Evolutionary conservation across 2,888 invertebrate genomes (phyloP).

Genomic region (Epirrhoe alternata): DNA sequence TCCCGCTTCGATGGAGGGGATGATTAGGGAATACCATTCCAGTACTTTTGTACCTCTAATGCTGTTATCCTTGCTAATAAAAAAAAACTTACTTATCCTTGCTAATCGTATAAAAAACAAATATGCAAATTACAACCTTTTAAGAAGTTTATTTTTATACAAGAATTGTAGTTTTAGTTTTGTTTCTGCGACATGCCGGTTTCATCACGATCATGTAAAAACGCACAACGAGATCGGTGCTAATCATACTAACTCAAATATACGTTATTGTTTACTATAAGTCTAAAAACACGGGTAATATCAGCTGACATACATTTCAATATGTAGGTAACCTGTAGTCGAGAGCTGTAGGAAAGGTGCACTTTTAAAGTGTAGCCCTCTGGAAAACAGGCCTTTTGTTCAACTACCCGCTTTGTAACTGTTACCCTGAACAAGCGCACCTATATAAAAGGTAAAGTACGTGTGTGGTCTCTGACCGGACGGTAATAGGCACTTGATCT

Average conservation of each 20-base stretch:
- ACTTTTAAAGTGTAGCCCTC: conserved; percentile 22
- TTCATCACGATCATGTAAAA: too few relatives aligned
- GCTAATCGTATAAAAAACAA: background rate
- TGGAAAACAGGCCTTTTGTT: conserved; percentile 27
- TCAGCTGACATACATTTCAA: conserved; percentile 6
- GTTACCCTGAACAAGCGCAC: conserved; percentile 16
- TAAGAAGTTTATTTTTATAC: too few relatives aligned
- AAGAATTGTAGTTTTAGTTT: too few relatives aligned
- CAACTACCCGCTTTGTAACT: conserved; percentile 23
- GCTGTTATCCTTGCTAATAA: background rate
- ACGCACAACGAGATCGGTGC: too few relatives aligned
- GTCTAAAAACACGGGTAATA: too few relatives aligned
- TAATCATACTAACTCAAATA: too few relatives aligned
- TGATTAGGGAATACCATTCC: conserved; percentile 15
- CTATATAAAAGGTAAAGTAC: conserved; percentile 4
- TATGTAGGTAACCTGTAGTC: conserved; percentile 12
- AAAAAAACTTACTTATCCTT: background rate
- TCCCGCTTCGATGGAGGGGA: conserved; percentile 27
- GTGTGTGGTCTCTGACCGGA: conserved; percentile 10
- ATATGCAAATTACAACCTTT: too few relatives aligned
- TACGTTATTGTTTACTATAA: too few relatives aligned
- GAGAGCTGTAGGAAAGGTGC: conserved; percentile 22
- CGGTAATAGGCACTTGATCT: conserved; percentile 12
- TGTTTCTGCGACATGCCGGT: too few relatives aligned
- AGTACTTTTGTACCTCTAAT: conserved; percentile 2